A percentile compares a stretch with the other conserved stretches of the same genome.
phyloP scores from a whole-genome alignment of 2,113 vertebrate genomes.

The Cyrtonyx montezumae region DNA sequence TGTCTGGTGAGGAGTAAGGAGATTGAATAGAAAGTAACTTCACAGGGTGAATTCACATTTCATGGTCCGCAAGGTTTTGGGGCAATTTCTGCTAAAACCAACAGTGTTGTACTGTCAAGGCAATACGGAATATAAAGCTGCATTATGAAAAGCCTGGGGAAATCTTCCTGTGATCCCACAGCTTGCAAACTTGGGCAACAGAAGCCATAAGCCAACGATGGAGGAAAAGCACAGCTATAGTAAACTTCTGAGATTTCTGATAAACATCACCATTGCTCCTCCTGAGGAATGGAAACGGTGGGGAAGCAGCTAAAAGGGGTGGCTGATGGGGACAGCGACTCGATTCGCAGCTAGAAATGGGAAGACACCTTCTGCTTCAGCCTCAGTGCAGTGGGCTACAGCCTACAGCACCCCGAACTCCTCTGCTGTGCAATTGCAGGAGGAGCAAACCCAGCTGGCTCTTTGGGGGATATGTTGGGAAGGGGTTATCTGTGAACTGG shows the following conservation, averaged over 20 bases:
- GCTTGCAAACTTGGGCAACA: not conserved
- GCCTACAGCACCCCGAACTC: not conserved
- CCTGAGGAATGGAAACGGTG: accelerated
- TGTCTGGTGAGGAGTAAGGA: not conserved
- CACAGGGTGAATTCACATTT: slow-evolving; percentile 17
- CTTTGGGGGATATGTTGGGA: not conserved
- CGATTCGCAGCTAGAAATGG: not conserved
- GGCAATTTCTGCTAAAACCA: slow-evolving; percentile 38
- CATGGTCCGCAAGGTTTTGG: not conserved
- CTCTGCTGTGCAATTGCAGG: not conserved
- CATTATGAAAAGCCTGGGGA: not conserved
- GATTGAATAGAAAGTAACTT: slow-evolving; percentile 21
- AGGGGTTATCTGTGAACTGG: not conserved
- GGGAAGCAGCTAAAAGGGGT: not conserved
- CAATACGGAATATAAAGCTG: not conserved
- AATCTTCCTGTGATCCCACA: slow-evolving; percentile 3
- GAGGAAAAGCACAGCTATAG: not conserved
- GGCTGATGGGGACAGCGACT: not conserved
- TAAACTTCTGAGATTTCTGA: not conserved
- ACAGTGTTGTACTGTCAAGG: not conserved
- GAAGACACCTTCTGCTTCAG: not conserved
- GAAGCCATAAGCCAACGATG: not conserved
- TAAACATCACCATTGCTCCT: not conserved
- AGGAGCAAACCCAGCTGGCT: not conserved
- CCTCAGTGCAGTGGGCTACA: not conserved